Conservation (phyloP, 2,888 invertebrate species). For the Brenthis ino region DNA sequence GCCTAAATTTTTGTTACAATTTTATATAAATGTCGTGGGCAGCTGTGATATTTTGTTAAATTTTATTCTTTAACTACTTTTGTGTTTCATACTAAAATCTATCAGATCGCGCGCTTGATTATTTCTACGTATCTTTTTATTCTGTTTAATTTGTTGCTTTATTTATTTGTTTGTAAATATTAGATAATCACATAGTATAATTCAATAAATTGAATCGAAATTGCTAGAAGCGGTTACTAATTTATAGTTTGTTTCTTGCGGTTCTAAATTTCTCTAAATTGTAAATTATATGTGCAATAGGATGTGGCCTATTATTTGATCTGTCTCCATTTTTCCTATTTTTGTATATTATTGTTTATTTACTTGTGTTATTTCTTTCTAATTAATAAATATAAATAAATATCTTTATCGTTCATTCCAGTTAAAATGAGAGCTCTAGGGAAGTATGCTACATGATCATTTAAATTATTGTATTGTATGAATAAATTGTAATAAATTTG, state of each 20-base stretch:
- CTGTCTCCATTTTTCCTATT: conserved; percentile 53
- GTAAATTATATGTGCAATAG: conserved; percentile 73
- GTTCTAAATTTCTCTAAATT: conserved; percentile 47
- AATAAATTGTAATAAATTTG: conserved; percentile 79
- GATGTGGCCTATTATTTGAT: conserved; percentile 63
- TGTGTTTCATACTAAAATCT: conserved; percentile 56
- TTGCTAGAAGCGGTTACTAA: conserved; percentile 46
- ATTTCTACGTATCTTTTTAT: conserved; percentile 46
- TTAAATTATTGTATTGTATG: conserved; percentile 82
- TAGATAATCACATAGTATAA: conserved; percentile 58
- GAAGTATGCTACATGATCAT: conserved; percentile 77
- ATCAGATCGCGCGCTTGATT: conserved; percentile 52
- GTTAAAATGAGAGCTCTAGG: conserved; percentile 79
- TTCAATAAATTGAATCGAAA: conserved; percentile 62
- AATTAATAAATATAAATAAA: conserved; percentile 71
- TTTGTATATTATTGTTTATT: conserved; percentile 71
- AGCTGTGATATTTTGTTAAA: conserved; percentile 83
- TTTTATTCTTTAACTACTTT: conserved; percentile 73
- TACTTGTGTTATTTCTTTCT: conserved; percentile 79
- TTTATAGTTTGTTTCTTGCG: conserved; percentile 35
- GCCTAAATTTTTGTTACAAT: conserved; percentile 62
- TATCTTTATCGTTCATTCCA: conserved; percentile 80
- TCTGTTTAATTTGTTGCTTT: conserved; percentile 72
- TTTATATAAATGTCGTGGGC: conserved; percentile 76
- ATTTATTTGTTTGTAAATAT: conserved; percentile 80